Conservation (phyloP, 2,888 invertebrate species). For the Brachypterus glaber region DNA sequence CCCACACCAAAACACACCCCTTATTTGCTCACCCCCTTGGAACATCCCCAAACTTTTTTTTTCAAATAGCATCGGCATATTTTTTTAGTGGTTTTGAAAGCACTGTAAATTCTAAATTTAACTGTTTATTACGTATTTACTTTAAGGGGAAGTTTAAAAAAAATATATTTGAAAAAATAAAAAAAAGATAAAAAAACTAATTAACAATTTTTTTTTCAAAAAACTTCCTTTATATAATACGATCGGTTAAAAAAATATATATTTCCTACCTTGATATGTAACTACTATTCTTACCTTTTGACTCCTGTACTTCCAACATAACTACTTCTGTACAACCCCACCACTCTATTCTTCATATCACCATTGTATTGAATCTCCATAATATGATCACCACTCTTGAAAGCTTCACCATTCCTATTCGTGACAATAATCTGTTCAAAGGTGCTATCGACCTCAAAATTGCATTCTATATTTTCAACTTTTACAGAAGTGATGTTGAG, state of each 20-base stretch:
- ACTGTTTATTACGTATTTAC: no score
- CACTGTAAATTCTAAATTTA: no score
- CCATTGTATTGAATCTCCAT: constrained; percentile 55
- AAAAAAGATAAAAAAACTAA: no score
- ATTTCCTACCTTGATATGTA: not conserved
- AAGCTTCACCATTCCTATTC: constrained; percentile 18
- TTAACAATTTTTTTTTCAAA: no score
- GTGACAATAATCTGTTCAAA: constrained; percentile 30
- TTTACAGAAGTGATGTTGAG: constrained; percentile 44
- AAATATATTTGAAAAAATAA: no score
- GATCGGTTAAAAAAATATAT: not conserved
- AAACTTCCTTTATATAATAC: not conserved
- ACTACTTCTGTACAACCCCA: constrained; percentile 63
- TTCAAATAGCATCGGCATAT: no score
- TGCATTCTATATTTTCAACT: constrained; percentile 20
- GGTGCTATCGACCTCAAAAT: constrained; percentile 21
- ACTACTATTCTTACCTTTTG: constrained; percentile 39
- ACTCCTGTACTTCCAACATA: constrained; percentile 42
- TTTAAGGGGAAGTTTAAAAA: no score
- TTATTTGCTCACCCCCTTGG: no score
- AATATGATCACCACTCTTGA: constrained; percentile 38
- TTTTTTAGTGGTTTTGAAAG: no score
- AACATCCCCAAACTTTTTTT: no score
- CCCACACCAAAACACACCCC: no score
- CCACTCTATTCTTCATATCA: constrained; percentile 54